A percentile compares a stretch with the other conserved stretches of the same genome.
These are phyloP conservation scores for Ctena decussata DNA, from an alignment of 2,888 invertebrate species.

Conservation along the genomic window DNA sequence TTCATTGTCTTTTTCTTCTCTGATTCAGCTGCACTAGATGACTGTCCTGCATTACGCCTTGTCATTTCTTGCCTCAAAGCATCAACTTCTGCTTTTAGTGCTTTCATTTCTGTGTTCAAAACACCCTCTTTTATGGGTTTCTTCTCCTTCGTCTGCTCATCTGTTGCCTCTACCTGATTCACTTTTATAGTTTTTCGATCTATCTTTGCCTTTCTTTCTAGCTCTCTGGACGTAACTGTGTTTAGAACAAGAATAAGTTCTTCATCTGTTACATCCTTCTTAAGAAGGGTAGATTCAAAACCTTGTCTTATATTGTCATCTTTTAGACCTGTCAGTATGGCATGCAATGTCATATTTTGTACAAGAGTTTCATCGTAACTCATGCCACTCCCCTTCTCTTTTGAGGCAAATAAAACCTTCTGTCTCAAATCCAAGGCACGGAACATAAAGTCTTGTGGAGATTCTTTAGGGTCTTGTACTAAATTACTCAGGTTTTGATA, in stretches of 20 bases:
- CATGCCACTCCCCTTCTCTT: background rate
- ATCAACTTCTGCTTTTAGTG: slow-evolving; percentile 10
- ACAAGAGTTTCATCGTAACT: slow-evolving; percentile 1
- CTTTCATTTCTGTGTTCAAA: background rate
- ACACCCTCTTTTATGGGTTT: slow-evolving; percentile 21
- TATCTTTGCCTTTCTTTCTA: background rate
- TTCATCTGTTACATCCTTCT: background rate
- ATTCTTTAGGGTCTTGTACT: background rate
- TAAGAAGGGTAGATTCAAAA: background rate
- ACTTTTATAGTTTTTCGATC: background rate
- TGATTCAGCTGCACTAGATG: background rate
- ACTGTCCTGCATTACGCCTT: background rate
- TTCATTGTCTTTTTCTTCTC: background rate
- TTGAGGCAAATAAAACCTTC: slow-evolving; percentile 12
- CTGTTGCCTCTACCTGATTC: background rate
- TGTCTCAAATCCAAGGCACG: slow-evolving; percentile 8
- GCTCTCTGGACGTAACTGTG: background rate
- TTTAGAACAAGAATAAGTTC: background rate
- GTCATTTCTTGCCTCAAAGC: background rate
- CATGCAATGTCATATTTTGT: background rate
- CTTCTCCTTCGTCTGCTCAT: background rate
- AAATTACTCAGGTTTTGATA: slow-evolving; percentile 7
- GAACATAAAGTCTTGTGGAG: slow-evolving; percentile 11
- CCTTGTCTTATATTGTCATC: background rate
- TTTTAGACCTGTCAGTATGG: background rate